Evolutionary conservation across 92 coral and sea anemone genomes (phyloP).

Genomic region (Porites divaricata): DNA sequence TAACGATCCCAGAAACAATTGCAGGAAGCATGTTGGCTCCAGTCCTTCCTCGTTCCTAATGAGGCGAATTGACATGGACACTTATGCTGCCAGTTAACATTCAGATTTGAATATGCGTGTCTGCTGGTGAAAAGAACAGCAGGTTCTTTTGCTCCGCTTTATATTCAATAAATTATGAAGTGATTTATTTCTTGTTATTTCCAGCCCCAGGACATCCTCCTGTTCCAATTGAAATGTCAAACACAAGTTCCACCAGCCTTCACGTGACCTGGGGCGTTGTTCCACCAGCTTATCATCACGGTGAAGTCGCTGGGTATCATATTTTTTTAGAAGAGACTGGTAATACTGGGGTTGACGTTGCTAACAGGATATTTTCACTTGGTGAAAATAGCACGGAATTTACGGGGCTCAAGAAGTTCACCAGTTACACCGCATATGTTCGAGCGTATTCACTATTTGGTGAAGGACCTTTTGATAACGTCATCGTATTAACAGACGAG

Average conservation of each 20-base stretch:
- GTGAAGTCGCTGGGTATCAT: slow-evolving; percentile 72
- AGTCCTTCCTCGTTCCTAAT: too few relatives aligned
- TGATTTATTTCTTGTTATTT: neutral
- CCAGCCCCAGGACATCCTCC: slow-evolving; percentile 78
- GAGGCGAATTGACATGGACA: too few relatives aligned
- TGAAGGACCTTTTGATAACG: slow-evolving; percentile 32
- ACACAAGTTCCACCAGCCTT: slow-evolving; percentile 79
- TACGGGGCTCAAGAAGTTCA: slow-evolving; percentile 50
- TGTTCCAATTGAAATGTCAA: slow-evolving; percentile 46
- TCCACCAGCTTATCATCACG: slow-evolving; percentile 65
- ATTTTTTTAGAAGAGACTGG: slow-evolving; percentile 26
- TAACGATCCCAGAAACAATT: too few relatives aligned
- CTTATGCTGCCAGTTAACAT: too few relatives aligned
- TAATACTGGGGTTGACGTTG: neutral
- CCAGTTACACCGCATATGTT: slow-evolving; percentile 47
- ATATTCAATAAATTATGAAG: neutral
- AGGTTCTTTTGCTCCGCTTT: neutral
- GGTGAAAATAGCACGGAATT: slow-evolving; percentile 17
- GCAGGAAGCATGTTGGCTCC: too few relatives aligned
- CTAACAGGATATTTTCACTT: slow-evolving; percentile 13
- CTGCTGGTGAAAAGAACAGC: neutral
- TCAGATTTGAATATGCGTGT: too few relatives aligned
- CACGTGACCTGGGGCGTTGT: slow-evolving; percentile 78
- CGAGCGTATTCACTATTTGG: slow-evolving; percentile 67
- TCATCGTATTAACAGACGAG: slow-evolving; percentile 50